Conservation (phyloP, 2,888 invertebrate genomes). For the Neoitamus cyanurus region DNA sequence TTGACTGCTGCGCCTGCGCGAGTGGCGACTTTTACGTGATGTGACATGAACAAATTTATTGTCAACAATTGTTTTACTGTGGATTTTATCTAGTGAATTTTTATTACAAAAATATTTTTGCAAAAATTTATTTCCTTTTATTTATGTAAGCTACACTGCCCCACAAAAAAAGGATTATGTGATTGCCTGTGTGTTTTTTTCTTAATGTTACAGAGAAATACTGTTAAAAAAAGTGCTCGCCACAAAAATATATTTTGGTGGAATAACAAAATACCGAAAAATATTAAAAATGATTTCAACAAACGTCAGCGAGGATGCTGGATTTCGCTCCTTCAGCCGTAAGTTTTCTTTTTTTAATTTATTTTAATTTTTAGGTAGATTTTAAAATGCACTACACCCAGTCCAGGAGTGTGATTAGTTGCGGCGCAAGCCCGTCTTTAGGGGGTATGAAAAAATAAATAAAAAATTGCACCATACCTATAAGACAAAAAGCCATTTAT, state of each 20-base stretch:
- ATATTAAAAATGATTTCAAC: slow-evolving; percentile 64
- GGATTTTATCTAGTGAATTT: background rate
- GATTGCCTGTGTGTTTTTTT: slow-evolving; percentile 15
- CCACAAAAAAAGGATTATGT: slow-evolving; percentile 1
- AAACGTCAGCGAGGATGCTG: slow-evolving; percentile 65
- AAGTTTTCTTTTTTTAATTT: slow-evolving; percentile 57
- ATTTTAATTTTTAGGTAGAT: background rate
- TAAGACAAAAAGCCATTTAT: background rate
- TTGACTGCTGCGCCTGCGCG: background rate
- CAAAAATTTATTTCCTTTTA: background rate
- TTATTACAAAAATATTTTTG: background rate
- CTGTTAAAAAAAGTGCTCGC: slow-evolving; percentile 21
- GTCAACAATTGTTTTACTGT: background rate
- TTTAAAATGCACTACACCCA: background rate
- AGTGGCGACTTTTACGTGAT: background rate
- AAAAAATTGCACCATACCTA: background rate
- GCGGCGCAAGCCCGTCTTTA: background rate
- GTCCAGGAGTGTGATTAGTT: background rate
- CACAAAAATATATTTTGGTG: background rate
- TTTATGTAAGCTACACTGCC: background rate
- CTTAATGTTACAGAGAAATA: slow-evolving; percentile 36
- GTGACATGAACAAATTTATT: background rate
- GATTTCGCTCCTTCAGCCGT: slow-evolving; percentile 67
- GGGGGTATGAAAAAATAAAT: background rate
- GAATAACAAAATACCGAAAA: background rate